These are phyloP conservation scores for Trichoplusia ni DNA, from an alignment of 1,140 invertebrate species.

Conservation along the genomic window DNA sequence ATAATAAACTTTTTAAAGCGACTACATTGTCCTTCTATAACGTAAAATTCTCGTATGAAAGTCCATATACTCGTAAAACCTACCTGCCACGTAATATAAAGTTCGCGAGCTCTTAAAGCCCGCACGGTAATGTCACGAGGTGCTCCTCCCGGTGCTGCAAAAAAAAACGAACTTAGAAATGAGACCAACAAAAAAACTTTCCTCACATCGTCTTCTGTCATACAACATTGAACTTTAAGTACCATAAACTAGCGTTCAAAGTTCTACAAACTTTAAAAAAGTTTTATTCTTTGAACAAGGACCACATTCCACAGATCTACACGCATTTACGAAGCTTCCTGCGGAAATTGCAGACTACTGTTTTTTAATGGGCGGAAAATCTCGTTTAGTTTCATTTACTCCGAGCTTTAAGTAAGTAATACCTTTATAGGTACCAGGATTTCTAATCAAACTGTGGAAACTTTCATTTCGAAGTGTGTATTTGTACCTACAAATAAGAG, in stretches of 20 bases:
- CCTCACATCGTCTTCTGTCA: background rate
- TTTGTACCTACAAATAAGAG: no score
- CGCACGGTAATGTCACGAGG: constrained; percentile 69
- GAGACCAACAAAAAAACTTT: background rate
- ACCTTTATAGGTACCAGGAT: constrained; percentile 17
- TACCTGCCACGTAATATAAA: constrained; percentile 91
- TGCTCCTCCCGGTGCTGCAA: constrained; percentile 67
- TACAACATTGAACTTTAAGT: background rate
- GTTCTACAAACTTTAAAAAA: background rate
- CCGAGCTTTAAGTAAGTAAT: background rate
- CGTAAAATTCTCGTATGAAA: constrained; percentile 8
- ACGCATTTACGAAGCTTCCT: constrained; percentile 17
- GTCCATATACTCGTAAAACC: constrained; percentile 3
- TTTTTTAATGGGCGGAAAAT: constrained; percentile 23
- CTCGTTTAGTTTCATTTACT: background rate
- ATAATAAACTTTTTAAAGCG: no score
- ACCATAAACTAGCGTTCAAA: background rate
- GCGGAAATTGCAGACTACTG: constrained; percentile 21
- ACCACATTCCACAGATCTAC: constrained; percentile 4
- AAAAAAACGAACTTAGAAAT: constrained; percentile 14
- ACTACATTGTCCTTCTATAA: no score
- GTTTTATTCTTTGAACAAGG: constrained; percentile 13
- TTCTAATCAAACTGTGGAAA: background rate
- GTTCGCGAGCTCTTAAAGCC: constrained; percentile 80
- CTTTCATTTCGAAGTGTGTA: background rate